phyloP scores from a whole-genome alignment of 2,113 vertebrate genomes.

The Ciconia boyciana region DNA sequence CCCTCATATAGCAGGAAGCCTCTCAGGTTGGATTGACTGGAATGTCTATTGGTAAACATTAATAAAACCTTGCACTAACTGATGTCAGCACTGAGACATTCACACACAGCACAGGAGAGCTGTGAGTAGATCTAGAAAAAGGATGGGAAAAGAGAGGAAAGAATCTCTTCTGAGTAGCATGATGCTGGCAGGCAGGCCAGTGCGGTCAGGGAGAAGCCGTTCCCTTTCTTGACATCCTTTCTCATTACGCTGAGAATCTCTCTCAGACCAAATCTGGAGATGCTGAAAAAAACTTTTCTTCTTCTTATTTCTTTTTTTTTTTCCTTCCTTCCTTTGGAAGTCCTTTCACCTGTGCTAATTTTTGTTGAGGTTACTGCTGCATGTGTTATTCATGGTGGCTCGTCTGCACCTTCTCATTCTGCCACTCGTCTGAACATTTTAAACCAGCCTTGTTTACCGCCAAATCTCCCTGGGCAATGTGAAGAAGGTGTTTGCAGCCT shows the following conservation, averaged over 20 bases:
- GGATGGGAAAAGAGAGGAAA: background rate
- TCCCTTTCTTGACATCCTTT: background rate
- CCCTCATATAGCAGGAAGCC: background rate
- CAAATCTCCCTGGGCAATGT: background rate
- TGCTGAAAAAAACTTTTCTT: background rate
- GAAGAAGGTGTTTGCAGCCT: slow-evolving; percentile 27
- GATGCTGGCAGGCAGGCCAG: background rate
- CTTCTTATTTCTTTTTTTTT: background rate
- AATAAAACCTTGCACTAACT: background rate
- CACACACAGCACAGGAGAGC: background rate
- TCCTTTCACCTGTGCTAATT: background rate
- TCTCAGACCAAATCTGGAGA: background rate
- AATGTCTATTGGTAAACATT: background rate
- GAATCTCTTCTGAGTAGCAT: background rate
- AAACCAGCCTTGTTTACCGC: background rate
- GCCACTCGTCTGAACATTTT: background rate
- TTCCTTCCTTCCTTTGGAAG: background rate
- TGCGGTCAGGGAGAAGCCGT: rapidly evolving
- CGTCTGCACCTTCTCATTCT: background rate
- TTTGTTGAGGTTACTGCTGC: background rate
- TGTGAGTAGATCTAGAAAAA: background rate
- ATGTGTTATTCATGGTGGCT: background rate
- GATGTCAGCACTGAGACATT: background rate
- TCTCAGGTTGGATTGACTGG: background rate
- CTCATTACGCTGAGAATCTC: background rate